phyloP scores from a whole-genome alignment of 2,888 invertebrate genomes.

The Drosophila koepferae region DNA sequence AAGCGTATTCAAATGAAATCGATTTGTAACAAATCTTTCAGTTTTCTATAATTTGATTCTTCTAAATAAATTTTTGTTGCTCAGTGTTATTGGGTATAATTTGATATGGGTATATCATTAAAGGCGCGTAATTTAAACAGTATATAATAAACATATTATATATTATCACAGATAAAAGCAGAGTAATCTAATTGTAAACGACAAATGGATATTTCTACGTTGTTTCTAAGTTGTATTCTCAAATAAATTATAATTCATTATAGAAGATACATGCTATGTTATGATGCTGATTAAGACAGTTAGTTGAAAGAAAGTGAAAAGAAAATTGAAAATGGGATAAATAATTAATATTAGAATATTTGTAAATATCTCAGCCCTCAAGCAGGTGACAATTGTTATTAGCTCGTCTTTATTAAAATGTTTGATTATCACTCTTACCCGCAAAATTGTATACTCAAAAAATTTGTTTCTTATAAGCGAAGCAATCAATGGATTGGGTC shows the following conservation, averaged over 20 bases:
- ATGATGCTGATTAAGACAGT: no score
- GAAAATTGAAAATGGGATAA: no score
- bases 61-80: not conserved
- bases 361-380: not conserved
- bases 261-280: no score
- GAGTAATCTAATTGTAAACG: slow-evolving; percentile 3
- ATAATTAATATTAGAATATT: not conserved
- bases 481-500: slow-evolving; percentile 13
- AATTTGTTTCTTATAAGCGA: no score
- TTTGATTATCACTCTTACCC: not conserved
- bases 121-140: not conserved
- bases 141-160: not conserved
- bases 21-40: not conserved
- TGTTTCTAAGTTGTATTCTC: not conserved
- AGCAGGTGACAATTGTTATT: not conserved
- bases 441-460: not conserved
- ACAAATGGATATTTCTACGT: not conserved
- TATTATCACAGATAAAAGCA: not conserved
- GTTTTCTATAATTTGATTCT: not conserved
- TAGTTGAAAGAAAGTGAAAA: no score
- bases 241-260: not conserved
- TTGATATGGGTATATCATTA: slow-evolving; percentile 6
- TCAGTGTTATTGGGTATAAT: slow-evolving; percentile 6
- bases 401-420: not conserved
- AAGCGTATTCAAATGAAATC: no score